Evolutionary conservation across 2,797 vertebrate genomes (phyloP).

Genomic region (Aphelocoma californica): DNA sequence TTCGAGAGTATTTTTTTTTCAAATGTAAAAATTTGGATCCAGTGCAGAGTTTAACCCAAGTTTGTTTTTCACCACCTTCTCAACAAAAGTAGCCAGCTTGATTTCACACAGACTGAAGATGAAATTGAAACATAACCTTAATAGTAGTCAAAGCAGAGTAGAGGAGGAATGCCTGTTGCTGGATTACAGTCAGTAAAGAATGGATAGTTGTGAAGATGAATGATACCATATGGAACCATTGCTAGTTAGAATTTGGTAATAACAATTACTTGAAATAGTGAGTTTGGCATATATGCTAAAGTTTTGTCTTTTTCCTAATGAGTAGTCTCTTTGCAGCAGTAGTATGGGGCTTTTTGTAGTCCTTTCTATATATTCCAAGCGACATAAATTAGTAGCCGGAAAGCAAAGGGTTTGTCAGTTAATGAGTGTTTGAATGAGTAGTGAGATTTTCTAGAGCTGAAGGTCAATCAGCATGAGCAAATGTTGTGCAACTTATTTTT

Average conservation of each 20-base stretch:
- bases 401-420: background rate
- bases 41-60: background rate
- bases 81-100: background rate
- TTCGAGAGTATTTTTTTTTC: background rate
- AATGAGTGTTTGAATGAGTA: background rate
- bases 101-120: background rate
- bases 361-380: background rate
- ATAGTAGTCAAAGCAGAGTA: background rate
- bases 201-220: background rate
- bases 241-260: background rate
- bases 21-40: background rate
- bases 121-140: background rate
- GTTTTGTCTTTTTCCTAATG: background rate
- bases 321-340: background rate
- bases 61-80: background rate
- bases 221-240: background rate
- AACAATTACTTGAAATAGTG: background rate
- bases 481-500: constrained; percentile 42
- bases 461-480: background rate
- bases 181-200: background rate
- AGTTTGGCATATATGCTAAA: background rate
- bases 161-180: background rate
- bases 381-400: background rate
- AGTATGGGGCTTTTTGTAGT: background rate
- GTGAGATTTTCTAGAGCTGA: background rate